A percentile compares a stretch with the other conserved stretches of the same genome.
phyloP scores from a whole-genome alignment of 1,140 invertebrate genomes.

The Phortica variegata region DNA sequence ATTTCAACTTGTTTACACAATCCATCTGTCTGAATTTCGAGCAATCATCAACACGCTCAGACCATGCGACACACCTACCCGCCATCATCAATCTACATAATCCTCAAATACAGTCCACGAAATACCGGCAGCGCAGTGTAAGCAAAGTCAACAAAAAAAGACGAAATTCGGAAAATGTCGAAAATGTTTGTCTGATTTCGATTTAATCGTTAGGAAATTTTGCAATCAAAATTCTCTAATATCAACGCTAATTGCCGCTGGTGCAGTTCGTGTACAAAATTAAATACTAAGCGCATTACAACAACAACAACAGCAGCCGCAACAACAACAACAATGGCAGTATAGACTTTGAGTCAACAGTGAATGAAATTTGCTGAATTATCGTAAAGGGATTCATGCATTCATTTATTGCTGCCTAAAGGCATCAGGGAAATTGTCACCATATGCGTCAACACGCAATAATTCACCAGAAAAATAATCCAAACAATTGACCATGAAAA shows the following conservation, averaged over 20 bases:
- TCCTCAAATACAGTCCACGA: slow-evolving; percentile 22
- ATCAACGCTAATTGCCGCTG: slow-evolving; percentile 46
- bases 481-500: slow-evolving; percentile 53
- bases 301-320: too few relatives aligned
- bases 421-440: slow-evolving; percentile 50
- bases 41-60: slow-evolving; percentile 27
- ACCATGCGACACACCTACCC: slow-evolving; percentile 13
- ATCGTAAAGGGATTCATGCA: too few relatives aligned
- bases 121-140: slow-evolving; percentile 46
- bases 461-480: slow-evolving; percentile 58
- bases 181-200: slow-evolving; percentile 36
- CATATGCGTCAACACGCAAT: slow-evolving; percentile 59
- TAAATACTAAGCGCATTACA: slow-evolving; percentile 25
- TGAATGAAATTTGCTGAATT: too few relatives aligned
- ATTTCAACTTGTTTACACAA: slow-evolving; percentile 53
- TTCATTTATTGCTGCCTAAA: slow-evolving; percentile 11
- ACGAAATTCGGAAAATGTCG: slow-evolving; percentile 5
- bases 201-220: slow-evolving; percentile 53
- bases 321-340: too few relatives aligned
- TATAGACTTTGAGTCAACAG: too few relatives aligned
- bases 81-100: slow-evolving; percentile 31
- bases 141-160: slow-evolving; percentile 27
- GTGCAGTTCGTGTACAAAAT: slow-evolving; percentile 11
- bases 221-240: slow-evolving; percentile 44
- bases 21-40: slow-evolving; percentile 53